A percentile compares a stretch with the other conserved stretches of the same genome.
Evolutionary conservation across 2,888 invertebrate genomes (phyloP).

Genomic region (Patella pellucida): DNA sequence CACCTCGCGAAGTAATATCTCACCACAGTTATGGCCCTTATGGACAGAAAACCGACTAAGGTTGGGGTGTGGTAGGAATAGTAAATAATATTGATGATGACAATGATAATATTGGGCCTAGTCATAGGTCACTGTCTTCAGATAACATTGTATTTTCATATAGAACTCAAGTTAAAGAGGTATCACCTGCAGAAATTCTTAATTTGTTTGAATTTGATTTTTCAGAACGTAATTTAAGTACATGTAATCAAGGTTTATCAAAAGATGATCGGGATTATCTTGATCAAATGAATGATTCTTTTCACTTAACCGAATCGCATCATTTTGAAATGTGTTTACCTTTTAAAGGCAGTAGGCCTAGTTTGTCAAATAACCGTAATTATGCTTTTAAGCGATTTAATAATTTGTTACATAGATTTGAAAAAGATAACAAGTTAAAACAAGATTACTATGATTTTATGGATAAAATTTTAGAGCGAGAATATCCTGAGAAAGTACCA

Average conservation of each 20-base stretch:
- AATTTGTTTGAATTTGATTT: slow-evolving; percentile 25
- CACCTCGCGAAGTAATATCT: slow-evolving; percentile 34
- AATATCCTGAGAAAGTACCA: slow-evolving; percentile 10
- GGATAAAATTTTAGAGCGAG: slow-evolving; percentile 19
- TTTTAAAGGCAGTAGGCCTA: too few species aligned
- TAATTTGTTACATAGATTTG: neutral
- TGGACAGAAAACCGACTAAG: slow-evolving; percentile 37
- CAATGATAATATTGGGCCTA: slow-evolving; percentile 10
- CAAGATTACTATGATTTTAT: slow-evolving; percentile 24
- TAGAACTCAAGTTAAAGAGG: too few species aligned
- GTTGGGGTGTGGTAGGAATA: slow-evolving; percentile 37
- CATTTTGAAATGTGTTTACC: too few species aligned
- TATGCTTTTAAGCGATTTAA: slow-evolving; percentile 23
- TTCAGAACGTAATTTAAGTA: neutral
- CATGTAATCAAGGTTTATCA: neutral
- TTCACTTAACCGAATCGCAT: slow-evolving; percentile 18
- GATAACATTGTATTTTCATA: too few species aligned
- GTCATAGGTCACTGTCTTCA: slow-evolving; percentile 4
- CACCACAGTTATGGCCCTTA: slow-evolving; percentile 31
- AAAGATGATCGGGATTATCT: slow-evolving; percentile 15
- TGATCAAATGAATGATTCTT: neutral
- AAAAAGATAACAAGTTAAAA: slow-evolving; percentile 3
- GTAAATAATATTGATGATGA: neutral
- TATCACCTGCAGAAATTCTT: slow-evolving; percentile 15
- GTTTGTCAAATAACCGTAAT: slow-evolving; percentile 27